phyloP scores from a whole-genome alignment of 2,113 vertebrate genomes.

The Odontophorus gujanensis region DNA sequence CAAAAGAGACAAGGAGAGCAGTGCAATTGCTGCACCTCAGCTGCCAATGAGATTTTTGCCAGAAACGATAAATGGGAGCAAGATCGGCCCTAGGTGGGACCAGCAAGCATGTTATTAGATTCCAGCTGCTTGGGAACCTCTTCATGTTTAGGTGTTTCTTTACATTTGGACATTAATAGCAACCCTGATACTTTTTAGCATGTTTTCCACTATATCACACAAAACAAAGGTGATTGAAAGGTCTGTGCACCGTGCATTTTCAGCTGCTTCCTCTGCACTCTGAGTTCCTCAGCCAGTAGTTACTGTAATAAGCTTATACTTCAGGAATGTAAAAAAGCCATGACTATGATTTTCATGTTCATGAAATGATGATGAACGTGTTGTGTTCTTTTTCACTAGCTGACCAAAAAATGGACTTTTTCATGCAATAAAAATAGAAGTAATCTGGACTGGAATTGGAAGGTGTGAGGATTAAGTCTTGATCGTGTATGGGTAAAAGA shows the following conservation, averaged over 20 bases:
- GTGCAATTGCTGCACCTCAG: not conserved
- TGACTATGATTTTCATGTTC: not conserved
- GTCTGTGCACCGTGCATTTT: not conserved
- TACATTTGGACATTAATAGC: not conserved
- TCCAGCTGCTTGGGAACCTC: not conserved
- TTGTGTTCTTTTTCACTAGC: not conserved
- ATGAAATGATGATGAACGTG: not conserved
- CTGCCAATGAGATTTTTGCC: not conserved
- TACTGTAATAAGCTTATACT: not conserved
- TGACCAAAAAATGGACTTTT: not conserved
- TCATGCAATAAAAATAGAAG: not conserved
- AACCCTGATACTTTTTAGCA: not conserved
- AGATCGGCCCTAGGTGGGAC: not conserved
- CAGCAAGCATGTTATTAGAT: not conserved
- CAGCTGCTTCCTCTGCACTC: not conserved
- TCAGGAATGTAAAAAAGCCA: not conserved
- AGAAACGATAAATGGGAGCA: not conserved
- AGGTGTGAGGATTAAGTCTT: not conserved
- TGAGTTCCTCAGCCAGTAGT: not conserved
- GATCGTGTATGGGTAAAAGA: not conserved
- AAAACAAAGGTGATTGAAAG: not conserved
- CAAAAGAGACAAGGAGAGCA: not conserved
- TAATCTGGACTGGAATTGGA: not conserved
- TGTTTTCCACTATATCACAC: not conserved
- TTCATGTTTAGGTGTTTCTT: not conserved